These are phyloP conservation scores for Myrmecobius fasciatus DNA, from an alignment of 2,113 vertebrate genomes.

Conservation along the genomic window DNA sequence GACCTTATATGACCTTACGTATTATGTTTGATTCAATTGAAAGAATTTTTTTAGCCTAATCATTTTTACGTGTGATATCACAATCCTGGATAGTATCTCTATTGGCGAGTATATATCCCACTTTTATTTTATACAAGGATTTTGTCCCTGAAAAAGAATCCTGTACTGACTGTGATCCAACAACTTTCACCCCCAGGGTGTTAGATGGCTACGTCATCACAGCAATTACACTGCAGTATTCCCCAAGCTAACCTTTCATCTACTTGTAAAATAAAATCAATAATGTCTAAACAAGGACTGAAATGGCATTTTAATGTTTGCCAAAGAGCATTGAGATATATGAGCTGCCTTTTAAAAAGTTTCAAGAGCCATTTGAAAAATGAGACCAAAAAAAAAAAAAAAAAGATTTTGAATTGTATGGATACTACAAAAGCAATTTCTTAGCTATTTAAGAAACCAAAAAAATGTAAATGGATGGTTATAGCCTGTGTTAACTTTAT, in stretches of 20 bases:
- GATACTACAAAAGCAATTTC: neutral
- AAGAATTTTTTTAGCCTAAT: neutral
- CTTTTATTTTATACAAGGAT: conserved; percentile 57
- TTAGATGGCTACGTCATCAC: conserved; percentile 70
- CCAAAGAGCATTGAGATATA: conserved; percentile 72
- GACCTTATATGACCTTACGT: neutral
- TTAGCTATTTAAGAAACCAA: neutral
- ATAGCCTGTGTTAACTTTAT: conserved; percentile 21
- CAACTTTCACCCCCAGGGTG: conserved; percentile 56
- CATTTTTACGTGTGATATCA: conserved; percentile 53
- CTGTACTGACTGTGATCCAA: conserved; percentile 76
- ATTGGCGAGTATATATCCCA: neutral
- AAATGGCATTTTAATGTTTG: conserved; percentile 83
- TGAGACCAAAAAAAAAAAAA: conserved; percentile 52
- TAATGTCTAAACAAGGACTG: conserved; percentile 77
- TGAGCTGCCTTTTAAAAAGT: conserved; percentile 72
- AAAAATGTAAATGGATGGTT: neutral
- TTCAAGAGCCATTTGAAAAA: conserved; percentile 67
- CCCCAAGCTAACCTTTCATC: conserved; percentile 71
- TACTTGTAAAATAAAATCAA: conserved; percentile 84
- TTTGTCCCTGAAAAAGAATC: conserved; percentile 35
- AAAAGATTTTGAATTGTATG: neutral
- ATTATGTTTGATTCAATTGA: neutral
- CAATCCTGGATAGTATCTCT: conserved; percentile 41
- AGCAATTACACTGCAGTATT: conserved; percentile 78